phyloP scores from a whole-genome alignment of 2,797 vertebrate genomes.

The Eulemur rubriventer region DNA sequence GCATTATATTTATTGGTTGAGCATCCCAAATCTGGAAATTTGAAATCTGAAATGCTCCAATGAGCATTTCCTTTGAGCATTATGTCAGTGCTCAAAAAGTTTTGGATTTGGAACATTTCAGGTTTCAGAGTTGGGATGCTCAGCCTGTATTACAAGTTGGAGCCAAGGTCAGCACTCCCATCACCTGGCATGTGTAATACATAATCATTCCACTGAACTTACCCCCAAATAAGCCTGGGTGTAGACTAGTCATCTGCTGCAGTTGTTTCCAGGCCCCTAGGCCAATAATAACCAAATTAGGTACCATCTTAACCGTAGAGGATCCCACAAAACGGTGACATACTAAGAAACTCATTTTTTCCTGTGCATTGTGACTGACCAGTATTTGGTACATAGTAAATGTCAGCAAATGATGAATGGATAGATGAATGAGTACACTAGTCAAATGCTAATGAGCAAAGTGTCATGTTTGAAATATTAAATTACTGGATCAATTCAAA shows the following conservation, averaged over 20 bases:
- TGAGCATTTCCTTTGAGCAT: background rate
- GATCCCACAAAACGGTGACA: background rate
- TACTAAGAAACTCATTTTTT: background rate
- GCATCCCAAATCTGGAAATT: background rate
- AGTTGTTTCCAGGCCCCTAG: background rate
- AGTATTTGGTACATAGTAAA: background rate
- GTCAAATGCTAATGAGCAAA: background rate
- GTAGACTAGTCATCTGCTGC: background rate
- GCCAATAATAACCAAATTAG: background rate
- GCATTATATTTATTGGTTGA: background rate
- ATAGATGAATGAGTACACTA: background rate
- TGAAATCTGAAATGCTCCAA: background rate
- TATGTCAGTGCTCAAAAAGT: background rate
- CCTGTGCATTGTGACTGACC: background rate
- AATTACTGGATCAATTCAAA: background rate
- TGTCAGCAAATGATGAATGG: background rate
- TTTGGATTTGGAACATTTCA: background rate
- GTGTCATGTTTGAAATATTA: background rate
- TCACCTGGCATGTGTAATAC: accelerated
- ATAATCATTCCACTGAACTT: background rate
- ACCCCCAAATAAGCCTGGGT: background rate
- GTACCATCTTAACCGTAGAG: background rate
- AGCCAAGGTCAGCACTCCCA: background rate
- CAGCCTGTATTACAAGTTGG: background rate
- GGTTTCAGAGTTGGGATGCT: background rate